A percentile compares a stretch with the other conserved stretches of the same genome.
Conservation (phyloP, 2,797 vertebrate genomes). For the Mico argentatus region DNA sequence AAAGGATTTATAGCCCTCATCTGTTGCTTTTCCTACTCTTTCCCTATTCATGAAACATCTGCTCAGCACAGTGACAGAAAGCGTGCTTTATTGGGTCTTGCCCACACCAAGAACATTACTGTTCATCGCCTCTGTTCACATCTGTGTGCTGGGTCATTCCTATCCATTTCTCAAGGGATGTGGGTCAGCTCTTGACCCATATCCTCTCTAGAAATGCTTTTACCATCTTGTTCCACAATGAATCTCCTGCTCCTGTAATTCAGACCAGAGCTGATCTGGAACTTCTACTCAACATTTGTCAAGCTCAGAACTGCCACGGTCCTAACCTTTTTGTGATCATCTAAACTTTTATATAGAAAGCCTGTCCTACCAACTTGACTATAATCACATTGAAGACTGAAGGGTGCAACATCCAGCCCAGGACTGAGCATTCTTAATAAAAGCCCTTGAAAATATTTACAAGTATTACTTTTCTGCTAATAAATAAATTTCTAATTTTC, state of each 20-base stretch:
- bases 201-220: background rate
- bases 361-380: background rate
- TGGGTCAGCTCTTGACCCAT: background rate
- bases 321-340: background rate
- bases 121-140: background rate
- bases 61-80: background rate
- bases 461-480: background rate
- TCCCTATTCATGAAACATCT: background rate
- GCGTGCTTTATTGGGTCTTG: background rate
- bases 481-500: background rate
- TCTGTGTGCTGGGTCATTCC: background rate
- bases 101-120: background rate
- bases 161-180: background rate
- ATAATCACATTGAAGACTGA: background rate
- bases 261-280: background rate
- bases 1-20: background rate
- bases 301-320: background rate
- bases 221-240: background rate
- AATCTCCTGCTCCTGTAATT: background rate
- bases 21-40: background rate
- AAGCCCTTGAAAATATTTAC: background rate
- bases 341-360: background rate
- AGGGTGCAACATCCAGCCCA: background rate
- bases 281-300: background rate
- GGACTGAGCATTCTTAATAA: background rate